phyloP scores from a whole-genome alignment of 1,140 invertebrate species.

The Manduca sexta region DNA sequence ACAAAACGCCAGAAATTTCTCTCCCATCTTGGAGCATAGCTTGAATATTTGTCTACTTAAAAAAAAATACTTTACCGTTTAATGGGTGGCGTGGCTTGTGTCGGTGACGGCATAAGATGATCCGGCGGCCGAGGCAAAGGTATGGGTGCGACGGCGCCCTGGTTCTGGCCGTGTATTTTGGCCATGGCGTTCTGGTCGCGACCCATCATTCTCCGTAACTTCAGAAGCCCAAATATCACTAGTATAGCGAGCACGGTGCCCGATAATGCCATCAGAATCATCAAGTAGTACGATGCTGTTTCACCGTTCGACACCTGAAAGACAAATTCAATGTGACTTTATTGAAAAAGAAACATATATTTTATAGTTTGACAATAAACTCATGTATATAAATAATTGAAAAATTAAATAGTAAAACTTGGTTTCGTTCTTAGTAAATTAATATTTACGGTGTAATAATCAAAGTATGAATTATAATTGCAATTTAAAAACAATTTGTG shows the following conservation, averaged over 20 bases:
- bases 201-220: conserved; percentile 75
- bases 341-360: background rate
- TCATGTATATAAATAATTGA: no score
- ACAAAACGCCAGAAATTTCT: no score
- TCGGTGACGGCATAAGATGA: conserved; percentile 80
- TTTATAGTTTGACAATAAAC: no score
- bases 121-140: conserved; percentile 82
- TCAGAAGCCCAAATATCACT: conserved; percentile 80
- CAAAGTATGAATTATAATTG: no score
- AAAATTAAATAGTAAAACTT: no score
- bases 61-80: conserved; percentile 73
- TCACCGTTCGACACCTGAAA: conserved; percentile 47
- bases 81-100: conserved; percentile 76
- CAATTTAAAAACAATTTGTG: no score
- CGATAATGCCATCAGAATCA: conserved; percentile 77
- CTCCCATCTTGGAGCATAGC: no score
- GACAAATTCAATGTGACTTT: background rate
- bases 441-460: no score
- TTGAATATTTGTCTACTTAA: no score
- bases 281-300: conserved; percentile 53
- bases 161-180: conserved; percentile 75
- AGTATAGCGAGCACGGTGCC: conserved; percentile 80
- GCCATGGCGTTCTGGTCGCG: conserved; percentile 75
- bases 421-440: no score
- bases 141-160: conserved; percentile 75